Evolutionary conservation across 2,113 vertebrate genomes (phyloP).

Genomic region (Sinocyclocheilus maitianheensis): DNA sequence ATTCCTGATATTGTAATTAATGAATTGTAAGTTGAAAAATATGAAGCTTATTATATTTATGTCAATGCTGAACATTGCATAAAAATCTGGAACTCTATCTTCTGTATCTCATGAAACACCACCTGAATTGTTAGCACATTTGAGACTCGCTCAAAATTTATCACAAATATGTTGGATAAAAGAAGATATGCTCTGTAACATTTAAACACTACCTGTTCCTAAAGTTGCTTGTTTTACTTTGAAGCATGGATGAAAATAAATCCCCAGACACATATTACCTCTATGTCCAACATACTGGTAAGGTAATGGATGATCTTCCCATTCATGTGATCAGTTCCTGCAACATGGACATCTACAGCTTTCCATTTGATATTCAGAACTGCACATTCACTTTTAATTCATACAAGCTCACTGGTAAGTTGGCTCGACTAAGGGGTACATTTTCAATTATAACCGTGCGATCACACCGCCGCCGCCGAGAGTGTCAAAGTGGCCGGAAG

Average conservation of each 20-base stretch:
- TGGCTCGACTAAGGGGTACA: neutral
- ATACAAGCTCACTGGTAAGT: slow-evolving; percentile 65
- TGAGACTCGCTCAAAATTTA: neutral
- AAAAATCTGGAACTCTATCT: neutral
- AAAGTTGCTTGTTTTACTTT: neutral
- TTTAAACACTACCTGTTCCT: neutral
- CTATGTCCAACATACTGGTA: slow-evolving; percentile 56
- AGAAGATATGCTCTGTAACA: neutral
- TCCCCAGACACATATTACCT: slow-evolving; percentile 66
- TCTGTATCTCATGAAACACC: neutral
- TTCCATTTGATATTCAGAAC: slow-evolving; percentile 76
- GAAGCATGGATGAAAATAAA: slow-evolving; percentile 62
- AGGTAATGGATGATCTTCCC: slow-evolving; percentile 47
- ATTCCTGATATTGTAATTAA: slow-evolving; percentile 74
- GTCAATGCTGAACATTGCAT: neutral
- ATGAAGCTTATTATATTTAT: neutral
- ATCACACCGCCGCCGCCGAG: too few species aligned
- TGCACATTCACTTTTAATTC: slow-evolving; percentile 72
- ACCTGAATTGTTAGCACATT: neutral
- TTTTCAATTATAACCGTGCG: neutral
- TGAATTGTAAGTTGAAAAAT: slow-evolving; percentile 71
- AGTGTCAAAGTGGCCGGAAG: too few species aligned
- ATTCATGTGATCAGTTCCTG: slow-evolving; percentile 73
- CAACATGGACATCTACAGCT: slow-evolving; percentile 73
- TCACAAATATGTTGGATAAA: neutral